A percentile compares a stretch with the other conserved stretches of the same genome.
phyloP scores from a whole-genome alignment of 1,140 invertebrate genomes.

The Cecropterus lyciades region DNA sequence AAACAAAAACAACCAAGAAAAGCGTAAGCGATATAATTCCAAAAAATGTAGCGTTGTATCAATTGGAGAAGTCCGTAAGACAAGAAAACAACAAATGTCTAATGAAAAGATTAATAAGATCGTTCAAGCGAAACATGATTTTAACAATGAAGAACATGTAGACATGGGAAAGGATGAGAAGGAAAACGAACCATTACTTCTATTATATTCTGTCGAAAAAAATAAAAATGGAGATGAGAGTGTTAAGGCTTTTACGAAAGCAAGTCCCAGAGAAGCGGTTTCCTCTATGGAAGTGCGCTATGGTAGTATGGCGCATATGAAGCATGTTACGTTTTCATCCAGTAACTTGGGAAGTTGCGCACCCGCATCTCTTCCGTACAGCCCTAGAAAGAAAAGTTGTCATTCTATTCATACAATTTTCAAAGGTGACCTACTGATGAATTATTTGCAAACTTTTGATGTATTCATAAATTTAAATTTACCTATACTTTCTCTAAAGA shows the following conservation, averaged over 20 bases:
- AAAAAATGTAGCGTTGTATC: constrained; percentile 48
- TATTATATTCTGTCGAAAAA: constrained; percentile 1
- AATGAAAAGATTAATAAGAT: constrained; percentile 5
- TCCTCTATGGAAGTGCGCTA: constrained; percentile 56
- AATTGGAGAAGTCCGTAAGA: constrained; percentile 44
- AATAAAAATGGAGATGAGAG: background rate
- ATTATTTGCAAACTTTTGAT: too few species aligned
- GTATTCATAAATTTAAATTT: too few species aligned
- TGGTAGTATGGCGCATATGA: constrained; percentile 42
- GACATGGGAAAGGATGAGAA: background rate
- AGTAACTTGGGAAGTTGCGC: constrained; percentile 32
- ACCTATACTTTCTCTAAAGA: too few species aligned
- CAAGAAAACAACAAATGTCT: constrained; percentile 16
- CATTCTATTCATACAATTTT: constrained; percentile 61
- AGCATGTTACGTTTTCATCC: constrained; percentile 50
- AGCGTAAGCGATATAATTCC: constrained; percentile 36
- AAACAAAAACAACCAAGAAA: constrained; percentile 42
- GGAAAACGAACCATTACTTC: background rate
- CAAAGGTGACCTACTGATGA: constrained; percentile 51
- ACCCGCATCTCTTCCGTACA: constrained; percentile 20
- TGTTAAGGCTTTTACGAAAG: background rate
- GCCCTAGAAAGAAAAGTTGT: constrained; percentile 23
- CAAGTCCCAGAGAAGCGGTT: constrained; percentile 37
- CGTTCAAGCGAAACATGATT: constrained; percentile 13
- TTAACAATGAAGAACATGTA: background rate